Base-by-base conservation (phyloP, 2,113 vertebrate species). In the Thamnaconus septentrionalis region DNA sequence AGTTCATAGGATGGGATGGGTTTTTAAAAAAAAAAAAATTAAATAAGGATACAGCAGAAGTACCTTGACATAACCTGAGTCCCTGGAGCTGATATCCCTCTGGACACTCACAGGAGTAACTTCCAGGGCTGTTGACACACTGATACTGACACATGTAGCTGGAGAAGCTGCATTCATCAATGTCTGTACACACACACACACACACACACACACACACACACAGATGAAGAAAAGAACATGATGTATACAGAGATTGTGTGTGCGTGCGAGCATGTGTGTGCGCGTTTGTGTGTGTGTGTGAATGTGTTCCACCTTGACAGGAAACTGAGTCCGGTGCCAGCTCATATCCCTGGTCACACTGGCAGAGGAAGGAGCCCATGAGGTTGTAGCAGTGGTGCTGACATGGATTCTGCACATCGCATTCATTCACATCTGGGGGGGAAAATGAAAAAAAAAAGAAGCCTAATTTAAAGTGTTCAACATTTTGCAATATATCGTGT, bases 361-460 rank as follows among this genome's bases (percentile, higher is more conserved):
- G 95, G 78, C 96, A 98, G 75, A 97, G 90, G 90, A 94, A 97
- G 52, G 96, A 97, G 56, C 96, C 95, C 11, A 96, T 90, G 67
- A 97, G 92, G 69, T 98, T 98, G 86, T 94, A 96, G 88, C 96
- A 98, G 72, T 94, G 93, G 57, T 98, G 96, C 67, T 95, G 93
- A 81, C 96, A 98, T 0, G 95, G 94, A 78, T 92, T 95, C 78
- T 92, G 92, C 79, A 90, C 89, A 59, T 95, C 95, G 56, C 96
- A 98, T 76, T 98, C 96, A 0, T 98, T 94, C 75, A 96, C 89
- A 89, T 98, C 95, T 98, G 89, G 76, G 47, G 46, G 7, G 10
- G 94, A 93, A 46, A 76, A 66, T 6, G 75, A 76, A 50, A 9
- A 53, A 50, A 94, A 93, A 43, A 76, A 66, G 1, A 78, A 78